phyloP scores from a whole-genome alignment of 2,113 vertebrate genomes.

The Vulpes ferrilata region DNA sequence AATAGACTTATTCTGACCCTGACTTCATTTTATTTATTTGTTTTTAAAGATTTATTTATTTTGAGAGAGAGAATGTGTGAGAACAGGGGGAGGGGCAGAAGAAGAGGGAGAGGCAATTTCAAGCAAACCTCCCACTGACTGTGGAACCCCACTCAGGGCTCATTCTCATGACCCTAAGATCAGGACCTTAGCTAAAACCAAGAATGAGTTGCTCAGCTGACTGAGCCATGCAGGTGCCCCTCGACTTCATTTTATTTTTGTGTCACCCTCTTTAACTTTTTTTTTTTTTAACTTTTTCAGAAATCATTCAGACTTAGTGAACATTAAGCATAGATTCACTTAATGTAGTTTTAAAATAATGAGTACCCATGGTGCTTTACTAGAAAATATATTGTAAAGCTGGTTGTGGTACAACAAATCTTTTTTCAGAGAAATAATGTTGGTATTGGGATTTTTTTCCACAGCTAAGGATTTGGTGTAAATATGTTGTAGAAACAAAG shows the following conservation, averaged over 20 bases:
- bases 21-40: slow-evolving; percentile 23
- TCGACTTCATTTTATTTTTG: slow-evolving; percentile 32
- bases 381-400: slow-evolving; percentile 27
- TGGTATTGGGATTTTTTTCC: slow-evolving; percentile 25
- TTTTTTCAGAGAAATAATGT: slow-evolving; percentile 39
- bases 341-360: slow-evolving; percentile 2
- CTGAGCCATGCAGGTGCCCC: background rate
- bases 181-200: background rate
- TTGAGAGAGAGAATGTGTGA: background rate
- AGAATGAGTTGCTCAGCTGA: background rate
- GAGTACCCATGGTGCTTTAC: background rate
- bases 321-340: background rate
- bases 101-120: background rate
- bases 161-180: background rate
- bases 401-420: background rate
- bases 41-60: background rate
- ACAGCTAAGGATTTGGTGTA: background rate
- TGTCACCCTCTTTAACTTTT: background rate
- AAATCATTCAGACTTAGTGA: slow-evolving; percentile 8
- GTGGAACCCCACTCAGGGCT: background rate
- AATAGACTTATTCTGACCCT: background rate
- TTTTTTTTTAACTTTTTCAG: background rate
- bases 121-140: background rate
- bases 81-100: background rate
- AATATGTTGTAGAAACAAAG: slow-evolving; percentile 38